phyloP scores from a whole-genome alignment of 2,113 vertebrate genomes.

The Muscicapa adusta region DNA sequence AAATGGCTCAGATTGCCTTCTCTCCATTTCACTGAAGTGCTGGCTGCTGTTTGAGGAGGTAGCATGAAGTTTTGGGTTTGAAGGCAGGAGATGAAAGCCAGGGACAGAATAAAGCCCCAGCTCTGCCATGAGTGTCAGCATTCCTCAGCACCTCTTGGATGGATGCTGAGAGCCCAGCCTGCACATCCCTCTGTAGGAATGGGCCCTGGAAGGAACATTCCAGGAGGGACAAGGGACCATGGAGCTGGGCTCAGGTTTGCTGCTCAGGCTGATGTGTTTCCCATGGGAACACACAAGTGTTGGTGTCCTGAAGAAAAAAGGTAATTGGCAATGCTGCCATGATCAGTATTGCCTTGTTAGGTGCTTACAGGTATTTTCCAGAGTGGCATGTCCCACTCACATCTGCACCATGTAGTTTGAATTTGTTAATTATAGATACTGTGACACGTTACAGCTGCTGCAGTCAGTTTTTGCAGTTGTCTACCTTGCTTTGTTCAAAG shows the following conservation, averaged over 20 bases:
- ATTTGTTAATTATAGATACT: background rate
- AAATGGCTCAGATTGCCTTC: background rate
- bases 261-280: background rate
- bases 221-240: fast-evolving
- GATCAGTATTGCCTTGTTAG: background rate
- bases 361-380: background rate
- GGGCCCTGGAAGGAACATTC: background rate
- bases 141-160: background rate
- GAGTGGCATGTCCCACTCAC: fast-evolving
- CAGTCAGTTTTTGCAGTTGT: background rate
- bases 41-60: background rate
- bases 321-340: background rate
- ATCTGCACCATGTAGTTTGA: background rate
- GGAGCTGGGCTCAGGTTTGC: background rate
- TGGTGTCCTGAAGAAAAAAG: background rate
- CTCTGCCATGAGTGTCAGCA: background rate
- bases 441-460: background rate
- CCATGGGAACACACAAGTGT: background rate
- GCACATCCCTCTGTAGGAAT: background rate
- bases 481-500: background rate
- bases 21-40: background rate
- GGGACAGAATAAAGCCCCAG: background rate
- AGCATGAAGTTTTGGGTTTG: background rate
- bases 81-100: background rate
- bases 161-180: background rate